Percentiles rank a stretch among this genome's conserved stretches.
Evolutionary conservation across 2,888 invertebrate genomes (phyloP).

Genomic region (Lasioglossum pauxillum): DNA sequence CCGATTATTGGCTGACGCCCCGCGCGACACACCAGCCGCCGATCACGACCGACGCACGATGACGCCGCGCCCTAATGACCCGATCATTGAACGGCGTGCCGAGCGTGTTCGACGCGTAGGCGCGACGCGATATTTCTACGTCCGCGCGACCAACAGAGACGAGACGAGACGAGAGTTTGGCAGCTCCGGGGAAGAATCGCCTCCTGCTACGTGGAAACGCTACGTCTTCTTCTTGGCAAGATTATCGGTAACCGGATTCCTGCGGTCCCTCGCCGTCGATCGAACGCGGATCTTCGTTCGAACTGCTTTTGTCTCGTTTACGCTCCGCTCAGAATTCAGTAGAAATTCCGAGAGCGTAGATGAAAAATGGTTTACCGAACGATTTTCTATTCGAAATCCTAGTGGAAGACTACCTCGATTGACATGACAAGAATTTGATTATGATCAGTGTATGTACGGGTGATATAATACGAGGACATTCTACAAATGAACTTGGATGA

Average conservation of each 20-base stretch:
- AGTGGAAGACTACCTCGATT: background rate
- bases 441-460: background rate
- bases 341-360: background rate
- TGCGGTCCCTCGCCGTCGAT: background rate
- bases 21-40: background rate
- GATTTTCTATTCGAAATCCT: background rate
- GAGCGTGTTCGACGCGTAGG: background rate
- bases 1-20: slow-evolving; percentile 25
- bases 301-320: background rate
- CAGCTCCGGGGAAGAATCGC: slow-evolving; percentile 25
- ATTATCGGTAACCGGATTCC: background rate
- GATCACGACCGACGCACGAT: background rate
- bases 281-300: background rate
- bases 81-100: slow-evolving; percentile 27
- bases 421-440: background rate
- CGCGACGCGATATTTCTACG: slow-evolving; percentile 31
- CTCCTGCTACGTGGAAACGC: slow-evolving; percentile 9
- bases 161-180: slow-evolving; percentile 29
- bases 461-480: background rate
- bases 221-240: slow-evolving; percentile 5
- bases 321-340: background rate
- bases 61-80: slow-evolving; percentile 39
- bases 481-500: background rate
- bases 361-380: background rate
- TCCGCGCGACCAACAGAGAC: background rate